phyloP scores from a whole-genome alignment of 2,797 vertebrate genomes.

The Champsocephalus esox region DNA sequence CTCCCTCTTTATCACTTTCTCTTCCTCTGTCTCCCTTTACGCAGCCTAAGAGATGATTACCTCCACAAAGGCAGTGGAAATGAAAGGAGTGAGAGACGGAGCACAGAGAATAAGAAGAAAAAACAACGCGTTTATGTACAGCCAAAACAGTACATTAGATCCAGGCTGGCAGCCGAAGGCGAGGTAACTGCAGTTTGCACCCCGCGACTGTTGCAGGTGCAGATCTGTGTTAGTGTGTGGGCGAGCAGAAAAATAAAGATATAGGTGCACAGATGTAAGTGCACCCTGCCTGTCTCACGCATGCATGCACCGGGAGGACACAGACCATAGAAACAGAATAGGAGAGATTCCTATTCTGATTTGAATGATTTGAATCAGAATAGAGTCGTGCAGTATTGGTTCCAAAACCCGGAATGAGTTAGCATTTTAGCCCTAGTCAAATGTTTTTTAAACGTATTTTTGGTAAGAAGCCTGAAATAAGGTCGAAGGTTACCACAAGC shows the following conservation, averaged over 20 bases:
- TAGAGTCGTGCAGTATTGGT: too few species aligned
- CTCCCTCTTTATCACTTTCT: slow-evolving; percentile 13
- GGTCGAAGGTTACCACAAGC: too few species aligned
- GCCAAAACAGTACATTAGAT: slow-evolving; percentile 32
- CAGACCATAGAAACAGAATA: not conserved
- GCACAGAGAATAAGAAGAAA: slow-evolving; percentile 7
- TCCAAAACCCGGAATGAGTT: too few species aligned
- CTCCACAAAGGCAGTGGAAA: slow-evolving; percentile 23
- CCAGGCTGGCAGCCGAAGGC: slow-evolving; percentile 29
- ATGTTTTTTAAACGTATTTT: too few species aligned
- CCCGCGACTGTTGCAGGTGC: slow-evolving; percentile 43
- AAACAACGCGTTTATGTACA: slow-evolving; percentile 22
- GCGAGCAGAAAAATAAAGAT: slow-evolving; percentile 3
- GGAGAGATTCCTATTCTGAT: too few species aligned
- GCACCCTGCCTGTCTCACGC: slow-evolving; percentile 3
- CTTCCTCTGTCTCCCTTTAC: slow-evolving; percentile 13
- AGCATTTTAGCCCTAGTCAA: too few species aligned
- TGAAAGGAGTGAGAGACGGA: slow-evolving; percentile 30
- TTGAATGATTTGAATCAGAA: too few species aligned
- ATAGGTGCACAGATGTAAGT: slow-evolving; percentile 32
- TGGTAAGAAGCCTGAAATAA: too few species aligned
- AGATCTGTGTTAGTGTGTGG: slow-evolving; percentile 2
- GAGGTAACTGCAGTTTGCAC: slow-evolving; percentile 48
- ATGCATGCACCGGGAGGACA: slow-evolving; percentile 9
- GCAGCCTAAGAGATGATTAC: slow-evolving; percentile 31